Base-by-base conservation (phyloP, 92 coral and sea anemone species). In the Scolanthus callimorphus region DNA sequence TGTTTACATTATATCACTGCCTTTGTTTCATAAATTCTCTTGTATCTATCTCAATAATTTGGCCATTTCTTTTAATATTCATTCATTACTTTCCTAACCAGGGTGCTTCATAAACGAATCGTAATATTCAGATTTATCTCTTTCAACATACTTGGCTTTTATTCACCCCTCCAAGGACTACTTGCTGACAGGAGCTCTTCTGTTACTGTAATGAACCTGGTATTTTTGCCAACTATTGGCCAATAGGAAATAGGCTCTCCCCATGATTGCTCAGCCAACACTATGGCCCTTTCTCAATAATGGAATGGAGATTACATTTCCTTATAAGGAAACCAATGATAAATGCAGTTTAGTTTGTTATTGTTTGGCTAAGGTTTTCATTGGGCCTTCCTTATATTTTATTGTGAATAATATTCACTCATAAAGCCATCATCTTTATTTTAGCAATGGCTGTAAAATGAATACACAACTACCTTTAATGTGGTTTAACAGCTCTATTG, bases 91-190 rank as follows among this genome's bases (percentile, higher is more conserved):
- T 20, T 46, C 22, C 19, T 46, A 19, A 20, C 52, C 22, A 46
- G 59, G 46, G 31, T 41, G 63, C 71, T 71, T 71, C 39, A 71
- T 52, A 62, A 57, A 62, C 50, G 71, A 71, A 61, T 71, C 62
- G 62, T 71, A 51, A 71, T 71, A 43, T 39, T 17, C 39, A 34
- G 20, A 11, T 70, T 38, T 25, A 31, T 46, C 37, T 51, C 38
- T 62, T 20, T 19, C 20, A 13, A 4, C 53, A 13, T 4, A 48
- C 4, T 13, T 4, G 53, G 6, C 53, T 48, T 48, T 6, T 48
- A 8, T 48, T 48, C 53, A 13, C 70, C 70, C 70, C 49, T 63
- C 17, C 29, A 27, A 30, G 20, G 12, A 45, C 60, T 45, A 45
- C 57, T 30, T n/a, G n/a, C n/a, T n/a, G n/a, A n/a, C n/a, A n/a